Evolutionary conservation across 2,888 invertebrate genomes (phyloP), one percentile per base, ranked within the genome.

Genomic region (Rhynchonema sp.): DNA sequence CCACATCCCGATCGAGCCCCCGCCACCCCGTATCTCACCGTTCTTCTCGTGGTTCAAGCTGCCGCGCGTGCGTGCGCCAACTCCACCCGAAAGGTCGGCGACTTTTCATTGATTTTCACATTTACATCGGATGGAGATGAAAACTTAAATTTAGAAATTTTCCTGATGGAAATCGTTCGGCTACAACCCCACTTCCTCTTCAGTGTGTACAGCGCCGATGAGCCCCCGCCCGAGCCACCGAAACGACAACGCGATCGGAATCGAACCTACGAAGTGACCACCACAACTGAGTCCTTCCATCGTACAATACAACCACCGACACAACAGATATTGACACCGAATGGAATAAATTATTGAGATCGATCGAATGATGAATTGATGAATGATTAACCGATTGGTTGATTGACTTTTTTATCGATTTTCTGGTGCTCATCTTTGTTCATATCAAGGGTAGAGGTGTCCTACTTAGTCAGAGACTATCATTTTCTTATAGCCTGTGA

Each of bases 31-130:
- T 20, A 64, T 66, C 20, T 64, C 71, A 9, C 72, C 72, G 9
- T 72, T 72, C 67, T 72, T 73, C 67, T 68, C 67, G 27, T 72
- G 72, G 72, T 72, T 72, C 66, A 64, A 70, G 29, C 63, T 72
- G 55, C 72, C 72, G 22, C 64, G 72, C 6, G 69, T 72, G 9
- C 67, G 67, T 28, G 70, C 71, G 17, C 70, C 70, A 2, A 20
- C 25, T 22, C 27, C 30, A 2, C 6, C 23, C 17, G 2, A 54
- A 25, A 26, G 27, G 26, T n/a, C n/a, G n/a, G n/a, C n/a, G n/a
- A n/a, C n/a, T n/a, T n/a, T n/a, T n/a, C n/a, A n/a, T n/a, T n/a
- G n/a, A n/a, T n/a, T n/a, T n/a, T n/a, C n/a, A n/a, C n/a, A n/a
- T n/a, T n/a, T n/a, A n/a, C n/a, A n/a, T n/a, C n/a, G n/a, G n/a